Evolutionary conservation across 2,888 invertebrate species (phyloP).

Genomic region (Eulithis prunata): DNA sequence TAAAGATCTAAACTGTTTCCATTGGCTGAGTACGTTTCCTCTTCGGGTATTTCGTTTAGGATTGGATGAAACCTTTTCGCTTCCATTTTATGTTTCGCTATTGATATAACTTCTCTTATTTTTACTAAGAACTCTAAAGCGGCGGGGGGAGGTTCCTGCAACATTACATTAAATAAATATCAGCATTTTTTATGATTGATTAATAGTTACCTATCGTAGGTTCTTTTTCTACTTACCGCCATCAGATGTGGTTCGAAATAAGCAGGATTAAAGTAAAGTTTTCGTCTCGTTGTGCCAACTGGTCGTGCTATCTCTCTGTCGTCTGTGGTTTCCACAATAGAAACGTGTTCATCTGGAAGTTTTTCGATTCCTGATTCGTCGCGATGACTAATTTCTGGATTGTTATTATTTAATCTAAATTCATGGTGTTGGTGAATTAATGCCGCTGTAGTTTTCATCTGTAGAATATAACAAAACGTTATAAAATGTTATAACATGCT

Average conservation of each 20-base stretch:
- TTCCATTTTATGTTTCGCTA: conserved; percentile 95
- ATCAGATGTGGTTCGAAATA: conserved; percentile 95
- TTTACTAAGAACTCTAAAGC: conserved; percentile 95
- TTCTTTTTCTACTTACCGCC: conserved; percentile 83
- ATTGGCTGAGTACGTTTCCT: conserved; percentile 83
- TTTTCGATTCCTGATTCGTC: conserved; percentile 87
- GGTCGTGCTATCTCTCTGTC: conserved; percentile 88
- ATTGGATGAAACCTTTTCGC: conserved; percentile 92
- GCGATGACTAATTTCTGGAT: conserved; percentile 68
- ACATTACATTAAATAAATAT: conserved; percentile 43
- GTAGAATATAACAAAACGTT: conserved; percentile 41
- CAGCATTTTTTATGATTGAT: not conserved
- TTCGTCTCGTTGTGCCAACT: conserved; percentile 89
- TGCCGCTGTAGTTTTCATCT: conserved; percentile 86
- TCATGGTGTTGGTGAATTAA: conserved; percentile 87
- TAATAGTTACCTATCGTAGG: not conserved
- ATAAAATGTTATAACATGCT: not conserved
- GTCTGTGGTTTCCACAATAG: conserved; percentile 92
- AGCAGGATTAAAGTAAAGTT: conserved; percentile 95
- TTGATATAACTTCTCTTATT: conserved; percentile 95
- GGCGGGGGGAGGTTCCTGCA: conserved; percentile 94
- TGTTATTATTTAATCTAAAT: conserved; percentile 65
- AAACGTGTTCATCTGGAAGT: conserved; percentile 93
- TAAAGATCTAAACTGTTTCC: conserved; percentile 79
- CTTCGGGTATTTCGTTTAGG: conserved; percentile 92